phyloP scores from a whole-genome alignment of 1,140 invertebrate genomes.

The Anastatus disparis region DNA sequence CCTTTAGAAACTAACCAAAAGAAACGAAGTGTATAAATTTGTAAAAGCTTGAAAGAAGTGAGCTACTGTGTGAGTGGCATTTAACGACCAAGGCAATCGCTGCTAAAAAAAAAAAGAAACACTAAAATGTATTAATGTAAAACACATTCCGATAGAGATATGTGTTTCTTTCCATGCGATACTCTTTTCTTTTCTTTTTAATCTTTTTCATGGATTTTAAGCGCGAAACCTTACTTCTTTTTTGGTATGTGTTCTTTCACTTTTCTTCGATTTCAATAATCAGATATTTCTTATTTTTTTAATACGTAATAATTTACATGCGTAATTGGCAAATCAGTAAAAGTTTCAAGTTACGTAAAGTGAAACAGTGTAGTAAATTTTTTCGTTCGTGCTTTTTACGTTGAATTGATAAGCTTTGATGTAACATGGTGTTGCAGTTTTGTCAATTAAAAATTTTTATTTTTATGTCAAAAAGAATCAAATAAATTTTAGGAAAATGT shows the following conservation, averaged over 20 bases:
- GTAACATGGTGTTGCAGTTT: too few relatives aligned
- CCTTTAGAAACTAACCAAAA: too few relatives aligned
- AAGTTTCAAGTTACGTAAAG: too few relatives aligned
- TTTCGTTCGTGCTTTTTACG: too few relatives aligned
- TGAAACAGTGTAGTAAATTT: too few relatives aligned
- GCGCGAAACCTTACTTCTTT: neutral
- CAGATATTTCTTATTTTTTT: neutral
- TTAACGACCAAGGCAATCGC: constrained; percentile 62
- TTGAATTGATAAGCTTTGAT: too few relatives aligned
- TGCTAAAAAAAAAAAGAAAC: constrained; percentile 59
- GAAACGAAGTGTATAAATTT: constrained; percentile 65
- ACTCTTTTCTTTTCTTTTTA: neutral
- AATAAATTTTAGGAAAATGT: too few relatives aligned
- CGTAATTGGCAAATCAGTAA: too few relatives aligned
- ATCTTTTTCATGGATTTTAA: neutral
- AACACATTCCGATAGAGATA: constrained; percentile 67
- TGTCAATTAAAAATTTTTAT: too few relatives aligned
- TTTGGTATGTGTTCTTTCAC: neutral
- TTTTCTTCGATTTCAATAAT: too few relatives aligned
- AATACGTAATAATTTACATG: too few relatives aligned
- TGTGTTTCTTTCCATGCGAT: constrained; percentile 24
- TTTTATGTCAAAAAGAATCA: too few relatives aligned
- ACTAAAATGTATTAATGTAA: constrained; percentile 67
- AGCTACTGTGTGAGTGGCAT: constrained; percentile 58
- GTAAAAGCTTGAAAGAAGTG: constrained; percentile 60